Evolutionary conservation across 2,797 vertebrate species (phyloP).

Genomic region (Neosalanx taihuensis): DNA sequence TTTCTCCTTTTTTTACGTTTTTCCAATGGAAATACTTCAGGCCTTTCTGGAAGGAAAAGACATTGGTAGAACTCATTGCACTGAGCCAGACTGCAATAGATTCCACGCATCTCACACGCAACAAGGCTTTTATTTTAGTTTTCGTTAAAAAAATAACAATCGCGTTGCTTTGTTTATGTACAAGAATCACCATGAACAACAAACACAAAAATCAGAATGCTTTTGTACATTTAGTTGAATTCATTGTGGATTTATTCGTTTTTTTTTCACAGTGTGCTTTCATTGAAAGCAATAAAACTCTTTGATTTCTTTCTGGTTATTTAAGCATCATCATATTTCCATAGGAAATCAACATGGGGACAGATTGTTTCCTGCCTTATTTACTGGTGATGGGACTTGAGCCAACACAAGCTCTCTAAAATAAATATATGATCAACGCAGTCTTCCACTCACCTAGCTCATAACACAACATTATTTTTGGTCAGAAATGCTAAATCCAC

Average conservation of each 20-base stretch:
- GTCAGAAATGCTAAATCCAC: slow-evolving; percentile 20
- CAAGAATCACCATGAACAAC: slow-evolving; percentile 22
- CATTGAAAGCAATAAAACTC: slow-evolving; percentile 81
- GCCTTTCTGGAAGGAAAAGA: not conserved
- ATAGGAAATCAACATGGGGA: slow-evolving; percentile 47
- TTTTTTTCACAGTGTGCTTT: slow-evolving; percentile 70
- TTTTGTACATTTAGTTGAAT: slow-evolving; percentile 20
- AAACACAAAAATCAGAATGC: slow-evolving; percentile 30
- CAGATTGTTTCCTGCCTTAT: slow-evolving; percentile 14
- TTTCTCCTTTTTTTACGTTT: slow-evolving; percentile 1
- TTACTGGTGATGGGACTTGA: not conserved
- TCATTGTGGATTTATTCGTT: slow-evolving; percentile 42
- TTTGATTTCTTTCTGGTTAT: slow-evolving; percentile 33
- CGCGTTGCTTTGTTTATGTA: slow-evolving; percentile 41
- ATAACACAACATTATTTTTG: slow-evolving; percentile 14
- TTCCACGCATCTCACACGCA: not conserved
- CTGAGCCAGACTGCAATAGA: not conserved
- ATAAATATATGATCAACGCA: slow-evolving; percentile 23
- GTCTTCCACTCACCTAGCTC: slow-evolving; percentile 12
- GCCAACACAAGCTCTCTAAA: not conserved
- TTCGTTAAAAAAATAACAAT: slow-evolving; percentile 57
- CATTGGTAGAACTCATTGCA: not conserved
- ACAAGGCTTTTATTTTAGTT: slow-evolving; percentile 50
- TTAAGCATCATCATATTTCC: slow-evolving; percentile 49
- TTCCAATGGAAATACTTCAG: not conserved